A percentile compares a stretch with the other conserved stretches of the same genome.
phyloP scores from a whole-genome alignment of 2,113 vertebrate species.

The Aythya baeri region DNA sequence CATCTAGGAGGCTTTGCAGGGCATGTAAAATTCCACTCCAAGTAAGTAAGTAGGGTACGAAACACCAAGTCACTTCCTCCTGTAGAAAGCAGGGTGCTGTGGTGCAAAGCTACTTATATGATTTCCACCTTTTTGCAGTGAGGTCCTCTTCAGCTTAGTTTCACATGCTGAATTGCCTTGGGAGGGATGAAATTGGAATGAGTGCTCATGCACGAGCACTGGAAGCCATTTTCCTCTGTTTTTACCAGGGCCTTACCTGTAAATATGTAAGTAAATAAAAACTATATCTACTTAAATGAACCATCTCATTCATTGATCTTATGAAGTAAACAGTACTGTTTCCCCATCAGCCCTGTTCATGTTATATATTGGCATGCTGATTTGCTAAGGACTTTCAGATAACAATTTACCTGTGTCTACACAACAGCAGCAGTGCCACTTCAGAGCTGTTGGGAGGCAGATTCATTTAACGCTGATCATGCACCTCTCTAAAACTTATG shows the following conservation, averaged over 20 bases:
- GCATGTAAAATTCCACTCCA: background rate
- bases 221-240: conserved; percentile 59
- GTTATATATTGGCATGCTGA: background rate
- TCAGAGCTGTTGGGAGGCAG: background rate
- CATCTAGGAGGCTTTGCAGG: background rate
- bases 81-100: background rate
- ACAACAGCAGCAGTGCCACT: background rate
- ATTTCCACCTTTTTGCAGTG: conserved; percentile 84
- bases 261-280: background rate
- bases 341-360: background rate
- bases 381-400: background rate
- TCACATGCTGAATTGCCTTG: conserved; percentile 74
- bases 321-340: background rate
- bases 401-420: background rate
- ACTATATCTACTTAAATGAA: background rate
- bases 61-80: background rate
- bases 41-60: background rate
- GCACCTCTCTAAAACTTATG: background rate
- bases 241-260: conserved; percentile 64
- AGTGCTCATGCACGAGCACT: conserved; percentile 81
- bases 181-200: conserved; percentile 73
- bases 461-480: background rate
- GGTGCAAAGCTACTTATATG: conserved; percentile 78
- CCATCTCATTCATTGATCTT: background rate
- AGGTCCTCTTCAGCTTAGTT: conserved; percentile 77